Evolutionary conservation across 2,888 invertebrate genomes (phyloP), one percentile per base, ranked within the genome.

Genomic region (Drosophila pseudotalamancana): DNA sequence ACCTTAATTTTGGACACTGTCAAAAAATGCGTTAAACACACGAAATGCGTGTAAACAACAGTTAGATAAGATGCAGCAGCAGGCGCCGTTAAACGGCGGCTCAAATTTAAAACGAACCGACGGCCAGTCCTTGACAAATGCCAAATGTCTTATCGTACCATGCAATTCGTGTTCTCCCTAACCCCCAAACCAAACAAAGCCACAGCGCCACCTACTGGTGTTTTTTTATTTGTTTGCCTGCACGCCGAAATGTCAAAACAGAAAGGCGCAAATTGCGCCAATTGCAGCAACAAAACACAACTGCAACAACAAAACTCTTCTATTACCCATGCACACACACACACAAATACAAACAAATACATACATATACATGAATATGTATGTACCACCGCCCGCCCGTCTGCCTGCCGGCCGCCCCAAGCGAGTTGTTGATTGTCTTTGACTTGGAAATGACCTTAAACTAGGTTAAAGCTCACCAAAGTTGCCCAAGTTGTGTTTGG

Each of bases 371-470:
- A 11, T 9, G 16, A 25, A n/a, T 23, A 34, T 18, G 9, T 6
- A 18, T n/a, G 11, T 39, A 16, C 34, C n/a, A 39, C 19, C 16
- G 37, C 19, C 37, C 18, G 43, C 29, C 31, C 25, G 12, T 29
- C 37, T 14, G 43, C 29, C 34, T 14, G n/a, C 45, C 61, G 29
- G 32, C 12, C 16, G 50, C 51, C 37, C 32, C 31, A 23, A 46
- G 50, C 56, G 56, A 54, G 46, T 63, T 73, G 71, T 62, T 80
- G 69, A 62, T 83, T 84, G 76, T 84, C 79, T 82, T 84, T 77
- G 80, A 77, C 73, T 87, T 68, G 65, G 59, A 73, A 87, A 89
- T 90, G 90, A 90, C 90, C 90, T 90, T 89, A 88, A 90, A 89
- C 87, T 90, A 82, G 90, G 90, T 89, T 89, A 89, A 90, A 90